Evolutionary conservation across 2,113 vertebrate species (phyloP).

Genomic region (Paramormyrops kingsleyae): DNA sequence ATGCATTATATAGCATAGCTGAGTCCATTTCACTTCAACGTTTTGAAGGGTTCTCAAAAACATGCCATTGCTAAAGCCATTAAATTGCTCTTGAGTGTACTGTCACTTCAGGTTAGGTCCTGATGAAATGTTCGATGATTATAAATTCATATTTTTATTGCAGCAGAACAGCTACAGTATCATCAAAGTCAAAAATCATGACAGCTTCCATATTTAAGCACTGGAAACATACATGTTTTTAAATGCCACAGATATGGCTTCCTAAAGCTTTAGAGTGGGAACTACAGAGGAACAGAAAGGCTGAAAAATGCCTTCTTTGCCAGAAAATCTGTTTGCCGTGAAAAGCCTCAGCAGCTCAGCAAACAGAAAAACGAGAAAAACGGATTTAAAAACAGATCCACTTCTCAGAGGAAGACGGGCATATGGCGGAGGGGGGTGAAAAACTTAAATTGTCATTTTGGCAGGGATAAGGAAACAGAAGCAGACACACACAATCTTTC

Average conservation of each 20-base stretch:
- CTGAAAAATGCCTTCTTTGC: not conserved
- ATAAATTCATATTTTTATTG: not conserved
- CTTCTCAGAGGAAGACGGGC: not conserved
- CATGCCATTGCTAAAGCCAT: not conserved
- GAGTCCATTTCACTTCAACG: not conserved
- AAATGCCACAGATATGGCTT: not conserved
- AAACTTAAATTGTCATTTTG: not conserved
- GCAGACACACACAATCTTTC: not conserved
- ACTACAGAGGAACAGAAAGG: not conserved
- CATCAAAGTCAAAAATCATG: not conserved
- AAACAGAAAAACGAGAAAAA: not conserved
- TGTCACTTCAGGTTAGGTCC: not conserved
- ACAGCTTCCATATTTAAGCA: not conserved
- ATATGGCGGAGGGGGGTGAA: not conserved
- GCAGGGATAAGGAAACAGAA: not conserved
- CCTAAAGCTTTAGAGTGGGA: not conserved
- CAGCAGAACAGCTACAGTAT: not conserved
- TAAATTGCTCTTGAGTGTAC: not conserved
- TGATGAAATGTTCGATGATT: not conserved
- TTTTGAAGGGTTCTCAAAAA: not conserved
- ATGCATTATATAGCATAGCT: not conserved
- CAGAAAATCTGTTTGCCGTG: conserved; percentile 2
- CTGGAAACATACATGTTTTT: not conserved
- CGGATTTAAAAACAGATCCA: conserved; percentile 4
- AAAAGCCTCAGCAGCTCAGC: not conserved